Conservation (phyloP, 2,113 vertebrate species). For the Agelaius phoeniceus region DNA sequence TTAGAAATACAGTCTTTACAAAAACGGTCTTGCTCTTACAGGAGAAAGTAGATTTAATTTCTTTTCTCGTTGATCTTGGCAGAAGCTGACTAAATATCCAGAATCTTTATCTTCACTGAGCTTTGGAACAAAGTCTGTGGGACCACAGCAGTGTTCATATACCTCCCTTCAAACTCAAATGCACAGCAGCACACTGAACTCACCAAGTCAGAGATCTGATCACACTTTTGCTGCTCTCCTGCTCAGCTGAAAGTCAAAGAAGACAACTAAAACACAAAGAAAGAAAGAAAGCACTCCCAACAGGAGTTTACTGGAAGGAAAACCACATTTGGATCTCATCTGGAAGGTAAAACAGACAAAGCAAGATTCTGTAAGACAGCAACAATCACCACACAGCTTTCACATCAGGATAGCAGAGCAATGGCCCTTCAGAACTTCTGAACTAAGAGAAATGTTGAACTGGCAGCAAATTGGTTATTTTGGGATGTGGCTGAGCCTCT, state of each 20-base stretch:
- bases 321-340: not conserved
- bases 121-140: not conserved
- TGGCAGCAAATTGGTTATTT: accelerated
- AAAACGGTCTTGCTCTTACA: not conserved
- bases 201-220: not conserved
- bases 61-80: not conserved
- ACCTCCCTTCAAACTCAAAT: not conserved
- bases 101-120: not conserved
- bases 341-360: not conserved
- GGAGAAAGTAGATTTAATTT: not conserved
- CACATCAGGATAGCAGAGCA: not conserved
- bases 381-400: not conserved
- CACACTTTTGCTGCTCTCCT: not conserved
- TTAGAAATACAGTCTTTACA: not conserved
- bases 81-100: not conserved
- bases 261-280: not conserved
- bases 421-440: not conserved
- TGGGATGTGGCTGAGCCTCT: not conserved
- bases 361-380: not conserved
- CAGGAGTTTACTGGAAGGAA: not conserved
- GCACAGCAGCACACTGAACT: not conserved
- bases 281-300: not conserved
- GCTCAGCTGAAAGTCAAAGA: not conserved
- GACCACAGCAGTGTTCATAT: not conserved
- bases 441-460: not conserved